These are phyloP conservation scores for Rachycentron canadum DNA, from an alignment of 2,797 vertebrate species.

Conservation along the genomic window DNA sequence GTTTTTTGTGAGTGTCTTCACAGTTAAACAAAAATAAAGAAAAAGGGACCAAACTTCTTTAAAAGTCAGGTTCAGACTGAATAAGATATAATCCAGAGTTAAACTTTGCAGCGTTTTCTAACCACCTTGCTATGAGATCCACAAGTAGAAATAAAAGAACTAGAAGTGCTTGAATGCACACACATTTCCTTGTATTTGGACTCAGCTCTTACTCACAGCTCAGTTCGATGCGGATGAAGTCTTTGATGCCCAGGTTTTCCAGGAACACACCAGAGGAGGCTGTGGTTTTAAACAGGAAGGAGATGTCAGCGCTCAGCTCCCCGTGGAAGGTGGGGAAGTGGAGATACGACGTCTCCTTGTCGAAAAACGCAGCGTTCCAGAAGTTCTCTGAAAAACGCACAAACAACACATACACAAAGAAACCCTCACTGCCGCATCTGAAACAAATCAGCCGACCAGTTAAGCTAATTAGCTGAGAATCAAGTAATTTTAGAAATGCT, in stretches of 20 bases:
- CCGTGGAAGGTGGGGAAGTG: constrained; percentile 92
- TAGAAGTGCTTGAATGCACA: background rate
- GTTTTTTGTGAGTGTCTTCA: background rate
- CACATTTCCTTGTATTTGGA: background rate
- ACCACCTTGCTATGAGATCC: background rate
- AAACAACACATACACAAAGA: background rate
- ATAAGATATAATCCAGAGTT: background rate
- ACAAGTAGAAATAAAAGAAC: background rate
- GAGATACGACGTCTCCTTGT: constrained; percentile 91
- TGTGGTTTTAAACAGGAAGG: constrained; percentile 94
- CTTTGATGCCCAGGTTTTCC: constrained; percentile 92
- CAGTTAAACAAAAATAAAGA: background rate
- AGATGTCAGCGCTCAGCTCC: constrained; percentile 91
- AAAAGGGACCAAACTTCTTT: background rate
- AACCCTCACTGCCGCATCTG: background rate
- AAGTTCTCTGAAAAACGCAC: constrained; percentile 80
- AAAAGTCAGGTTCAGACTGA: background rate
- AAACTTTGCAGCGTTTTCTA: background rate
- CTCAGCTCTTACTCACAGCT: constrained; percentile 87
- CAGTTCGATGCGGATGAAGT: constrained; percentile 92
- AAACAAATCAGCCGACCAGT: background rate
- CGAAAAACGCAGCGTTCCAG: constrained; percentile 95
- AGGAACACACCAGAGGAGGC: constrained; percentile 90
- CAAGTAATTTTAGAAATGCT: background rate
- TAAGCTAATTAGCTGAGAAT: background rate